Base-by-base conservation (phyloP, 1,140 invertebrate species). In the Harpegnathos saltator region DNA sequence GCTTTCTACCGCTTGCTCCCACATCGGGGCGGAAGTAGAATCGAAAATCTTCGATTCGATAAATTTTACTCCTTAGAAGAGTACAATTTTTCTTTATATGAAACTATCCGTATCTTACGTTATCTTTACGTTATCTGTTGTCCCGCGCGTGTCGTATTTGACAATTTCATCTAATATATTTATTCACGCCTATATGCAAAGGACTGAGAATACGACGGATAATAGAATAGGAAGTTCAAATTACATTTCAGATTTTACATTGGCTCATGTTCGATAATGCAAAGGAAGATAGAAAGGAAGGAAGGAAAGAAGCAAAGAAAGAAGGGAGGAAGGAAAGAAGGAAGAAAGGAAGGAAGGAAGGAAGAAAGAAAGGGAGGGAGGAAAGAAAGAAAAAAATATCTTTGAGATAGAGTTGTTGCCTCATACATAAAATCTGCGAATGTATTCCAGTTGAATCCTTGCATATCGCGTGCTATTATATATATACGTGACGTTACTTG, bases 111-210 rank as follows among this genome's bases (percentile, higher is more conserved):
- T 11, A 44, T 44, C 7, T 1, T 3, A 44, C 38, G 38, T 11
- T 33, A 11, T 0, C 38, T 44, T 5, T 33, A 33, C 29, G 5
- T 33, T 5, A 33, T 33, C 5, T 33, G 1, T 33, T 5, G 1
- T 74, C n/a, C n/a, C 38, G 24, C 17, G n/a, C n/a, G 12, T 19
- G 59, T 74, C 11, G 19, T 22, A n/a, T 48, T 19, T 29, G 17
- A 63, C 3, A 63, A 63, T 50, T 63, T 61, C 22, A 72, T 58
- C 22, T 33, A 15, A 22, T 29, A 58, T 72, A 56, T 71, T 56
- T 0, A 56, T 9, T 56, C 29, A 11, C 12, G 14, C 52, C 19
- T 15, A 22, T 24, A 3, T 22, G 29, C 3, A 59, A 59, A 24
- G 7, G 44, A 1, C 33, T 15, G n/a, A 12, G 1, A 56, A 65